A percentile compares a stretch with the other conserved stretches of the same genome.
Evolutionary conservation across 1,140 invertebrate genomes (phyloP).

Genomic region (Cyphomyrmex costatus): DNA sequence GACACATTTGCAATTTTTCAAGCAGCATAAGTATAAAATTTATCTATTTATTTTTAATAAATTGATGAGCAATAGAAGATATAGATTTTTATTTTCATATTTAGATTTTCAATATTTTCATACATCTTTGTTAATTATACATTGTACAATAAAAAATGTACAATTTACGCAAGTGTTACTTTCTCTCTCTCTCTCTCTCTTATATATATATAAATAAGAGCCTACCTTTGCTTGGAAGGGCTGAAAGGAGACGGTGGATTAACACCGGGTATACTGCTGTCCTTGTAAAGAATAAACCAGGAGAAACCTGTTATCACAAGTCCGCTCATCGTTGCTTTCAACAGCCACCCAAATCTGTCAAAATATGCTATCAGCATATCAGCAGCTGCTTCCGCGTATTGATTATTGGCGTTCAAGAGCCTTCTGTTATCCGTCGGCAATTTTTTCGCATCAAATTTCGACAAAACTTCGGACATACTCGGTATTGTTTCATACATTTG

Average conservation of each 20-base stretch:
- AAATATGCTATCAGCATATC: constrained; percentile 60
- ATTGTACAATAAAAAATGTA: neutral
- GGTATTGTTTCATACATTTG: constrained; percentile 27
- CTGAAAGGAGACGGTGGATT: constrained; percentile 80
- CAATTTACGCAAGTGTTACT: constrained; percentile 10
- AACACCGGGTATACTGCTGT: constrained; percentile 81
- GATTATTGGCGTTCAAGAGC: constrained; percentile 70
- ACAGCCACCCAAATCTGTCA: constrained; percentile 76
- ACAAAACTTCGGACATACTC: constrained; percentile 46
- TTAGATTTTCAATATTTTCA: neutral
- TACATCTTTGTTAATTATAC: neutral
- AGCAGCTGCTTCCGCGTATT: constrained; percentile 72
- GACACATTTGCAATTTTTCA: neutral
- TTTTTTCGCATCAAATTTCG: constrained; percentile 65
- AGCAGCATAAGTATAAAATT: neutral
- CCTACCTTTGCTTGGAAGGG: constrained; percentile 74
- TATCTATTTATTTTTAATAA: neutral
- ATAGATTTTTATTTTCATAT: neutral
- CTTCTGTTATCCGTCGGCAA: constrained; percentile 60
- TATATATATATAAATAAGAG: too few species aligned
- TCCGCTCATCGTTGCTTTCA: constrained; percentile 80
- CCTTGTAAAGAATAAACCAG: constrained; percentile 84
- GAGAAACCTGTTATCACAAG: constrained; percentile 75
- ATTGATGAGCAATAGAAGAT: neutral
- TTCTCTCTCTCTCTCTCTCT: too few species aligned